phyloP scores from a whole-genome alignment of 2,888 invertebrate genomes.

The Scaptomyza parva region DNA sequence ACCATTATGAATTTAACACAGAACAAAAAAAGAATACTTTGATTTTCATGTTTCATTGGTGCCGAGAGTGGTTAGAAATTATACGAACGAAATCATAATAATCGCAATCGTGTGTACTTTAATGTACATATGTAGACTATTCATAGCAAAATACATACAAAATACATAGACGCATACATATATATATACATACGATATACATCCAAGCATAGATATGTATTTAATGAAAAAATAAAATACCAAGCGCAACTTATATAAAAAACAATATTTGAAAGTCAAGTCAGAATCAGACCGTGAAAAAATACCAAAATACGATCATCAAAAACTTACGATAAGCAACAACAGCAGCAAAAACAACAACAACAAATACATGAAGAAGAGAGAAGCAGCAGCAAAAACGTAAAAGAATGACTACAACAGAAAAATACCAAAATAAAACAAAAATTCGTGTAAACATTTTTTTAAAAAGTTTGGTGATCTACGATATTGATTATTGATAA shows the following conservation, averaged over 20 bases:
- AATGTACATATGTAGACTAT: conserved; percentile 50
- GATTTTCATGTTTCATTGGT: not conserved
- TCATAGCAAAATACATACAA: not conserved
- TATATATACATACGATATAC: conserved; percentile 35
- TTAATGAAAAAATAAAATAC: conserved; percentile 15
- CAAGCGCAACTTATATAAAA: conserved; percentile 64
- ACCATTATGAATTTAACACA: conserved; percentile 54
- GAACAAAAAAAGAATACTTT: conserved; percentile 11
- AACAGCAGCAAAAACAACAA: conserved; percentile 23
- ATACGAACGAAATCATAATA: not conserved
- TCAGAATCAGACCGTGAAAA: conserved; percentile 37
- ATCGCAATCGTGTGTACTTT: conserved; percentile 44
- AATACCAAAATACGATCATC: conserved; percentile 17
- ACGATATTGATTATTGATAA: conserved; percentile 81
- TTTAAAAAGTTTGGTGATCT: conserved; percentile 83
- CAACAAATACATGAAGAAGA: conserved; percentile 46
- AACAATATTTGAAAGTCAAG: conserved; percentile 7
- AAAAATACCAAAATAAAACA: conserved; percentile 7
- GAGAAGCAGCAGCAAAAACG: conserved; percentile 27
- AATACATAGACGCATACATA: conserved; percentile 7
- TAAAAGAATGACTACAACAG: conserved; percentile 5
- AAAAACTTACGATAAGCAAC: conserved; percentile 15
- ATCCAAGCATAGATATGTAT: conserved; percentile 31
- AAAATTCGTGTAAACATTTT: conserved; percentile 78
- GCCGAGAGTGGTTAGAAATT: conserved; percentile 3